These are phyloP conservation scores for Gryllus longicercus DNA, from an alignment of 2,888 invertebrate genomes.

Conservation along the genomic window DNA sequence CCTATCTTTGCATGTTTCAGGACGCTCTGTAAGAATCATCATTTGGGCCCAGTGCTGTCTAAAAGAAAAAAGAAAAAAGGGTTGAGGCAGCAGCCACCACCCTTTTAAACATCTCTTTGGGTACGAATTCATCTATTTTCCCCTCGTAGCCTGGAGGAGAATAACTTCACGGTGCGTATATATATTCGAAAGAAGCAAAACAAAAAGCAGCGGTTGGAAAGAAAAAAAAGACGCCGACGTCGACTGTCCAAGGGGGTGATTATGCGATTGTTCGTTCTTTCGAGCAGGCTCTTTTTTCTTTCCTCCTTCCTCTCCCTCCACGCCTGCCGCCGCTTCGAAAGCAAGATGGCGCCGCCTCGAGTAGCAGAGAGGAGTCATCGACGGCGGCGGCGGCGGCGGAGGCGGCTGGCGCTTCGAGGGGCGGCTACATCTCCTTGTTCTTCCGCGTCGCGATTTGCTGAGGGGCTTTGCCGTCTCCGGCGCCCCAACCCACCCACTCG, in stretches of 20 bases:
- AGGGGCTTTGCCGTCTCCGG: not conserved
- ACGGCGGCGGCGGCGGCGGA: not conserved
- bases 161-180: conserved; percentile 11
- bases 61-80: not conserved
- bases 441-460: not conserved
- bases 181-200: conserved; percentile 17
- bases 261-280: conserved; percentile 17
- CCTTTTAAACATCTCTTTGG: not conserved
- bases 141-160: conserved; percentile 2
- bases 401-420: not conserved
- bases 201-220: not conserved
- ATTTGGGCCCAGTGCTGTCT: not conserved
- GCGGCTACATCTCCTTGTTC: not conserved
- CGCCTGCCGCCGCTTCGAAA: not conserved
- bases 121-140: conserved; percentile 11
- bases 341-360: not conserved
- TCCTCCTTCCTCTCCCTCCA: not conserved
- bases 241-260: conserved; percentile 17
- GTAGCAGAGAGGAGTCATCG: not conserved
- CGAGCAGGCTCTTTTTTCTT: not conserved
- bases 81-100: not conserved
- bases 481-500: not conserved
- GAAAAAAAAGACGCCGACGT: not conserved
- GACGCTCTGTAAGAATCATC: too few species aligned
- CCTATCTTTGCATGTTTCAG: too few species aligned